phyloP scores from a whole-genome alignment of 1,140 invertebrate species.

The Melanaphis sacchari region DNA sequence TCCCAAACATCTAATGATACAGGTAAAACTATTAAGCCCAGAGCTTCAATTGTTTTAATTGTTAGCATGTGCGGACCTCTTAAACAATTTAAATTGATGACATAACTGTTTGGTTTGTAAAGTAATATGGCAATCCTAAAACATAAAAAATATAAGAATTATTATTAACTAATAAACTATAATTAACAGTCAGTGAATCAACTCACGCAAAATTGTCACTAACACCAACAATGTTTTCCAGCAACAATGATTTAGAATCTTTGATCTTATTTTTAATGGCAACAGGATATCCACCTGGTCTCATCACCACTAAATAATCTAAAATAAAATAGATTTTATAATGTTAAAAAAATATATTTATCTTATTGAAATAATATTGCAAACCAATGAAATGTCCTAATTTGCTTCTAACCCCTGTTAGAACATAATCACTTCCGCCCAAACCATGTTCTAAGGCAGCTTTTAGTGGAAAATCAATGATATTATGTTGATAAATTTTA shows the following conservation, averaged over 20 bases:
- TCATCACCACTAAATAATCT: conserved; percentile 68
- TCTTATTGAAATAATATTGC: neutral
- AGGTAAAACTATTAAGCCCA: conserved; percentile 63
- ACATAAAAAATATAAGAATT: neutral
- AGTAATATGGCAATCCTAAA: conserved; percentile 45
- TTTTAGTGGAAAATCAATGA: conserved; percentile 63
- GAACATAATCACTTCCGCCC: conserved; percentile 65
- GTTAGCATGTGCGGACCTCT: neutral
- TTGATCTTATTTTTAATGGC: conserved; percentile 62
- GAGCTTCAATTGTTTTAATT: conserved; percentile 49
- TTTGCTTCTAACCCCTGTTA: conserved; percentile 64
- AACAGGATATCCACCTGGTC: conserved; percentile 66
- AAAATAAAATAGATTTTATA: conserved; percentile 60
- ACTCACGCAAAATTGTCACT: conserved; percentile 41
- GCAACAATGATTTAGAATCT: neutral
- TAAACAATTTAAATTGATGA: conserved; percentile 40
- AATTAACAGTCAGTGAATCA: neutral
- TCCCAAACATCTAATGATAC: conserved; percentile 64
- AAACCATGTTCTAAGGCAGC: conserved; percentile 63
- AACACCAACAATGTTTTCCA: neutral
- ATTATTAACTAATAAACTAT: neutral
- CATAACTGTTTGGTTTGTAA: conserved; percentile 31
- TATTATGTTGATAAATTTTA: conserved; percentile 59
- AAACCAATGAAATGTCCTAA: conserved; percentile 66
- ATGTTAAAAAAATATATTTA: conserved; percentile 1